These are phyloP conservation scores for Dolichoris vasculosae DNA, from an alignment of 1,140 invertebrate species.

Conservation along the genomic window DNA sequence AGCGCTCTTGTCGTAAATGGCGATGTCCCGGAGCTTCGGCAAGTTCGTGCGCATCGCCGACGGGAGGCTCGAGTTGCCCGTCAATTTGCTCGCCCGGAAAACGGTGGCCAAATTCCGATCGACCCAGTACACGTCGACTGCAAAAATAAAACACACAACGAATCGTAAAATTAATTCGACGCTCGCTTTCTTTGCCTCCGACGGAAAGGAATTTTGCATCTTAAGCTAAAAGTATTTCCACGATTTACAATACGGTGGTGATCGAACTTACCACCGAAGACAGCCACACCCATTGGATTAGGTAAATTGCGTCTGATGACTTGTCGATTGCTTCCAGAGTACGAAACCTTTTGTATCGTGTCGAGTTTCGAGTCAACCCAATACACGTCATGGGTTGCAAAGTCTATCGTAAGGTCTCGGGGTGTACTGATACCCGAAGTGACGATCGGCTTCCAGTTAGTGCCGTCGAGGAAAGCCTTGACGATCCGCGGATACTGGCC, in stretches of 20 bases:
- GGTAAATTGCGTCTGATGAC: constrained; percentile 92
- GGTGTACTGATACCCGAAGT: constrained; percentile 93
- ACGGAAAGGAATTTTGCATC: too few species aligned
- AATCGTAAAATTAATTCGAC: too few species aligned
- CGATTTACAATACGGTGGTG: neutral
- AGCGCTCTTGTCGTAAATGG: constrained; percentile 90
- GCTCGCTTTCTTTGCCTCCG: too few species aligned
- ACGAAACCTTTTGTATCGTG: constrained; percentile 91
- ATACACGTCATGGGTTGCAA: constrained; percentile 94
- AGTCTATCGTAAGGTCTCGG: constrained; percentile 94
- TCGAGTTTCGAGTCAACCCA: constrained; percentile 97
- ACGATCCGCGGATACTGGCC: constrained; percentile 97
- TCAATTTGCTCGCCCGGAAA: constrained; percentile 88
- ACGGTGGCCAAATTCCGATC: constrained; percentile 94
- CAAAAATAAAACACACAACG: neutral
- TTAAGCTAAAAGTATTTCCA: too few species aligned
- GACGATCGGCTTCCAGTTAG: constrained; percentile 90
- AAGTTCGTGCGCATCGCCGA: constrained; percentile 87
- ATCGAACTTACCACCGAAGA: constrained; percentile 78
- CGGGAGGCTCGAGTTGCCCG: constrained; percentile 81
- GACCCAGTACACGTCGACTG: constrained; percentile 92
- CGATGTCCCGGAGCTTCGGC: constrained; percentile 89
- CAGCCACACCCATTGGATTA: constrained; percentile 94
- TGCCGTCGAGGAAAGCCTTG: constrained; percentile 91
- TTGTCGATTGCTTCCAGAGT: constrained; percentile 85